Conservation (phyloP, 2,888 invertebrate species). For the Orthonychiurus folsomi region DNA sequence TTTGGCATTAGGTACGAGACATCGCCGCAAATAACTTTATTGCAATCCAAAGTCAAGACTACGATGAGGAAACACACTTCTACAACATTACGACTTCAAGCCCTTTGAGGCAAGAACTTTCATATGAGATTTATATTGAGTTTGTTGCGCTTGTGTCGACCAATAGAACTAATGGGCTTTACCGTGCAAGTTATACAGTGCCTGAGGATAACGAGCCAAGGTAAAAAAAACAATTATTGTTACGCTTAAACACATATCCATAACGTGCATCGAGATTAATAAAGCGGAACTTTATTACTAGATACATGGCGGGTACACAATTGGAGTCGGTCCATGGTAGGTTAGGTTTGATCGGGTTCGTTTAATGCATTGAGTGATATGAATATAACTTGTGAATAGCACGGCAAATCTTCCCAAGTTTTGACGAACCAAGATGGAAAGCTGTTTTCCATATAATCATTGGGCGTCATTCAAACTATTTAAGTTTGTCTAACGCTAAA, state of each 20-base stretch:
- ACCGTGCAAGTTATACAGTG: background rate
- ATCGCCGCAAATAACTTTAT: too few species aligned
- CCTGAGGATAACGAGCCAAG: background rate
- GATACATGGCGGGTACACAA: conserved; percentile 5
- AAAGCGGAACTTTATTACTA: background rate
- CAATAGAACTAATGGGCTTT: background rate
- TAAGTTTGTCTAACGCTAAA: background rate
- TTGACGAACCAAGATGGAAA: conserved; percentile 5
- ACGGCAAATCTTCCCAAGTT: conserved; percentile 3
- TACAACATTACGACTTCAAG: background rate
- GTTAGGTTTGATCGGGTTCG: too few species aligned
- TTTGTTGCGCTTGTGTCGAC: background rate
- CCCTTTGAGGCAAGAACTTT: background rate
- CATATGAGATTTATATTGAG: background rate
- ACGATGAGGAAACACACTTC: background rate
- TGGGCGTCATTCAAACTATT: background rate
- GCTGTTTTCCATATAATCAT: background rate
- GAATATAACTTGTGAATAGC: too few species aligned
- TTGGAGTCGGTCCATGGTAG: background rate
- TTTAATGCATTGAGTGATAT: too few species aligned
- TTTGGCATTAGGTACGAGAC: too few species aligned
- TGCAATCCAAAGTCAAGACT: background rate
- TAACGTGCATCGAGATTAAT: too few species aligned
- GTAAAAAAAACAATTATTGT: background rate
- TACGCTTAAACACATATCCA: background rate